Evolutionary conservation across 2,113 vertebrate genomes (phyloP).

Genomic region (Thinocorus orbignyianus): DNA sequence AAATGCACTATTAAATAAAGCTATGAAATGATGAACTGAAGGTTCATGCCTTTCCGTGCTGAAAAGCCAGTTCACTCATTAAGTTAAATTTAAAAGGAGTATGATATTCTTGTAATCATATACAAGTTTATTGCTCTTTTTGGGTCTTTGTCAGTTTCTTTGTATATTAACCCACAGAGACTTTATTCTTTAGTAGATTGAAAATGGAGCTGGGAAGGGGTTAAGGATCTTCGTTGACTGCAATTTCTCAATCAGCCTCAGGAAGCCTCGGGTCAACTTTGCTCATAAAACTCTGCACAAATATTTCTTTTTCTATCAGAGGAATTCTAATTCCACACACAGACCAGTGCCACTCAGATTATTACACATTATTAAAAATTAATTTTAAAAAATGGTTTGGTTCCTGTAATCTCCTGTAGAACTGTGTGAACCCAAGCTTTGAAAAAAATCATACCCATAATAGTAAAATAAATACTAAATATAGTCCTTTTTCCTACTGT

Average conservation of each 20-base stretch:
- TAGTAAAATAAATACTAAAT: conserved; percentile 19
- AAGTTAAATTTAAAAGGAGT: background rate
- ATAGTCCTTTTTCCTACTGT: background rate
- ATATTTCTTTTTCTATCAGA: conserved; percentile 82
- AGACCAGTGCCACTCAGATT: conserved; percentile 78
- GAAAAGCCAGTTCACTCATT: background rate
- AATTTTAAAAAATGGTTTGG: conserved; percentile 76
- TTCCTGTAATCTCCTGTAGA: conserved; percentile 56
- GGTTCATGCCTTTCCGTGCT: background rate
- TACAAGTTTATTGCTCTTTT: background rate
- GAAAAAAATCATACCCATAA: background rate
- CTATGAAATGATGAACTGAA: background rate
- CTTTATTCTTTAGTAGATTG: background rate
- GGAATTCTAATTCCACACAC: conserved; percentile 82
- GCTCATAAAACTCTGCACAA: conserved; percentile 85
- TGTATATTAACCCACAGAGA: conserved; percentile 4
- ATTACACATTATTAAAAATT: conserved; percentile 90
- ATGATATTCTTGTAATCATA: background rate
- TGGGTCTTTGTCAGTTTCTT: background rate
- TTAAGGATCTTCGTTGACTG: conserved; percentile 70
- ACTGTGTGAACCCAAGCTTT: conserved; percentile 33
- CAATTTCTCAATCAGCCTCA: conserved; percentile 80
- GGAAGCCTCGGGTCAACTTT: conserved; percentile 83
- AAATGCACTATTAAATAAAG: background rate
- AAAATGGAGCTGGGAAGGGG: conserved; percentile 62